Base-by-base conservation (phyloP, 2,888 invertebrate species). In the Cataglyphis rosenhaueri region DNA sequence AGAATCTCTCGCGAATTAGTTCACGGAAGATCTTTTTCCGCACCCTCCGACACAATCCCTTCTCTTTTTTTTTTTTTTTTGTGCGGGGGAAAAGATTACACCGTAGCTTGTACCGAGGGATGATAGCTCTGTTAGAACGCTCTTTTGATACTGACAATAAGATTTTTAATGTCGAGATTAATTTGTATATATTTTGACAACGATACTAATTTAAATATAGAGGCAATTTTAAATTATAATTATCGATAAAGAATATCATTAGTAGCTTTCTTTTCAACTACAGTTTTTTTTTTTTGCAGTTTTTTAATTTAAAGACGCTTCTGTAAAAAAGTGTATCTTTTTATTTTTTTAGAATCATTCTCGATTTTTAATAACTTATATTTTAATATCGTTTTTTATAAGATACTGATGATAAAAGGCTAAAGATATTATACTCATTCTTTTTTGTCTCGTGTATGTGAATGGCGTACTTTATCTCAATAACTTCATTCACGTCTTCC, bases 1-100 rank as follows among this genome's bases (percentile, higher is more conserved):
- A 79, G 84, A 59, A 82, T 81, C 25, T 85, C 81, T 73, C 85
- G 88, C 89, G 87, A 91, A 91, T 91, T 91, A 90, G 91, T 85
- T 88, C 88, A 83, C 85, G 84, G 86, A 85, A 82, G 71, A 86
- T 59, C 65, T 76, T 76, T 64, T 75, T 79, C 73, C 81, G 76
- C 70, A 81, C 81, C 84, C 57, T 73, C 44, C 55, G 52, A 21
- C 15, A n/a, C 15, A 25, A 59, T 62, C 44, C 32, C 41, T 71
- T 55, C 57, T 66, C 61, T 12, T 41, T 48, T 48, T 70, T 18
- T 66, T 61, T 48, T 70, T 18, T 66, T 61, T 70, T 65, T 61
- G 6, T 35, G 0, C 5, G 0, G 38, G 35, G 18, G 12, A 59
- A 79, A 79, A 44, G 44, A 57, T 71, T 68, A 65, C 84, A 64